These are phyloP conservation scores for Hanleya hanleyi DNA, from an alignment of 2,888 invertebrate species.

Conservation along the genomic window DNA sequence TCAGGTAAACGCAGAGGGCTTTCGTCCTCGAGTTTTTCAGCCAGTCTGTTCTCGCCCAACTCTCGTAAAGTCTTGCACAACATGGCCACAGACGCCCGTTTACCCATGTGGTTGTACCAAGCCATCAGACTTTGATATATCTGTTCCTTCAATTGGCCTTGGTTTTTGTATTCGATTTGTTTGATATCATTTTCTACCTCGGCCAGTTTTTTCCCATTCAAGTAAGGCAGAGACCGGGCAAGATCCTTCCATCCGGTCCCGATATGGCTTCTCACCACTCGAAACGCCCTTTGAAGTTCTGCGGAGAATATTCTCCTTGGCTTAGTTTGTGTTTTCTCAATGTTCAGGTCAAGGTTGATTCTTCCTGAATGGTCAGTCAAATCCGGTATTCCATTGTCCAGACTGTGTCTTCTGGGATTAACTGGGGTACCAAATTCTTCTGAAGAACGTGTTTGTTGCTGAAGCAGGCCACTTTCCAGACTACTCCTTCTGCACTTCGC, in stretches of 20 bases:
- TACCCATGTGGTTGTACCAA: conserved; percentile 6
- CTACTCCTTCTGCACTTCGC: too few species aligned
- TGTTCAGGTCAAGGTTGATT: too few species aligned
- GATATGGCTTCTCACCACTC: conserved; percentile 20
- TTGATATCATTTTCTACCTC: conserved; percentile 28
- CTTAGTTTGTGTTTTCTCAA: neutral
- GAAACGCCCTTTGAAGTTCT: conserved; percentile 21
- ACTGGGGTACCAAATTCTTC: too few species aligned
- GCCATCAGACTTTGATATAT: conserved; percentile 12
- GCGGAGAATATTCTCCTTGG: neutral
- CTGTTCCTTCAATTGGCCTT: conserved; percentile 27
- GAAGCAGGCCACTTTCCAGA: too few species aligned
- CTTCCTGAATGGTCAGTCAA: too few species aligned
- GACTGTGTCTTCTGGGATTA: too few species aligned
- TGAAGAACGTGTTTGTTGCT: too few species aligned
- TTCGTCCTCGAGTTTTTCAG: conserved; percentile 17
- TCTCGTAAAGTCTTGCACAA: conserved; percentile 14
- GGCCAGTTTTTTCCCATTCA: neutral
- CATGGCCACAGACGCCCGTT: conserved; percentile 2
- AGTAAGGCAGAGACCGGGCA: conserved; percentile 21
- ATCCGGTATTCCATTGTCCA: too few species aligned
- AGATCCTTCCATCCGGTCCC: conserved; percentile 28
- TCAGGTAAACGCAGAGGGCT: too few species aligned
- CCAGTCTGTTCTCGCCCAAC: conserved; percentile 19
- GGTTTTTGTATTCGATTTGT: conserved; percentile 24